Conservation (phyloP, 2,113 vertebrate genomes). For the Bos javanicus region DNA sequence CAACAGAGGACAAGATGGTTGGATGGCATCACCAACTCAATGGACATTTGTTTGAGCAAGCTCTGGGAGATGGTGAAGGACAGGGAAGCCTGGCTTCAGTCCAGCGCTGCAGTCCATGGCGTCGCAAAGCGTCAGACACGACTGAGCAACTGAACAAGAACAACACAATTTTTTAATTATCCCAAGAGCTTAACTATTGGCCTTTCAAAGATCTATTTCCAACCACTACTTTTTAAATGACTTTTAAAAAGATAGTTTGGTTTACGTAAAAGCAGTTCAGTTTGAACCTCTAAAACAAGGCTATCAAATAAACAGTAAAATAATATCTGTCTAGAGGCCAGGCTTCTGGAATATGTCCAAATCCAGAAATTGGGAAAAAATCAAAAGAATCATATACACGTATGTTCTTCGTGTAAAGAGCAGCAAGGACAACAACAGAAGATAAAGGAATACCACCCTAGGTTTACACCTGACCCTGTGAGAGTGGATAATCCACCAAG, state of each 20-base stretch:
- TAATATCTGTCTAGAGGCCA: not conserved
- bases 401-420: not conserved
- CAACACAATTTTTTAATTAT: not conserved
- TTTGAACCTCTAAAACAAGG: slow-evolving; percentile 12
- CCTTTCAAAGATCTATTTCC: slow-evolving; percentile 32
- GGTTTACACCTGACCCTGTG: not conserved
- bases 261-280: not conserved
- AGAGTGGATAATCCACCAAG: not conserved
- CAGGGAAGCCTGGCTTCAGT: not conserved
- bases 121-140: not conserved
- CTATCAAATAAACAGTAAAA: slow-evolving; percentile 26
- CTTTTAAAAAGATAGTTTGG: not conserved
- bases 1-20: not conserved
- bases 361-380: not conserved
- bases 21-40: not conserved
- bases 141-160: not conserved
- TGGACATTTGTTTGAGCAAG: not conserved
- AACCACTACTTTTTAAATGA: not conserved
- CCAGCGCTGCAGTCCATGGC: not conserved
- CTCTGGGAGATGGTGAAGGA: not conserved
- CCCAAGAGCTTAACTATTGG: not conserved
- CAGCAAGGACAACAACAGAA: not conserved
- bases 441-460: not conserved
- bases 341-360: slow-evolving; percentile 24
- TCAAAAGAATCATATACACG: not conserved